Evolutionary conservation across 2,113 vertebrate genomes (phyloP).

Genomic region (Rhizomys pruinosus): DNA sequence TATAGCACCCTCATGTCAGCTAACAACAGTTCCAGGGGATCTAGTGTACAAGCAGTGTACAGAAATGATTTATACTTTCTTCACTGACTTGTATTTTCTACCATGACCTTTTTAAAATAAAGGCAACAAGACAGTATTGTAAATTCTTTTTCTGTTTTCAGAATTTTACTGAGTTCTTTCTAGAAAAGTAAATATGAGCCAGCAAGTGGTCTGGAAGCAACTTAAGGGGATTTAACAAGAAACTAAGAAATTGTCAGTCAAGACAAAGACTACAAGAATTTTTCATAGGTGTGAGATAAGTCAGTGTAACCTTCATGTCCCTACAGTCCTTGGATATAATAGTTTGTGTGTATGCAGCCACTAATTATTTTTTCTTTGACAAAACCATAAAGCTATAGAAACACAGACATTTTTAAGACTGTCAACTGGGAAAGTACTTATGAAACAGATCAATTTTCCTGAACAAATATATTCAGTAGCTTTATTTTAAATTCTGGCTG

Average conservation of each 20-base stretch:
- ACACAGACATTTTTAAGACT: conserved; percentile 25
- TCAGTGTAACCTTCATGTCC: conserved; percentile 8
- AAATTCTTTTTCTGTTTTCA: conserved; percentile 45
- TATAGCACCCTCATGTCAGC: too few relatives aligned
- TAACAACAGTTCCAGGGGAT: too few relatives aligned
- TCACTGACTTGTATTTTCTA: conserved; percentile 26
- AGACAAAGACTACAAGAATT: conserved; percentile 47
- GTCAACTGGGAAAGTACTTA: conserved; percentile 29
- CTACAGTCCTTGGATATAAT: not conserved
- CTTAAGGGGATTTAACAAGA: too few relatives aligned
- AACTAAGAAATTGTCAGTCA: conserved; percentile 5
- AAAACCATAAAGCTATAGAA: not conserved
- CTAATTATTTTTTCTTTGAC: not conserved
- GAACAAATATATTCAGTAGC: conserved; percentile 49
- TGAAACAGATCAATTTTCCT: conserved; percentile 38
- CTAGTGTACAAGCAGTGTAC: too few relatives aligned
- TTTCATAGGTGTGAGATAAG: conserved; percentile 64
- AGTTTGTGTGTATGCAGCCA: not conserved
- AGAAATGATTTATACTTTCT: not conserved
- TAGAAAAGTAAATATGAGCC: conserved; percentile 52
- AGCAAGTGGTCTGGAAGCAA: conserved; percentile 31
- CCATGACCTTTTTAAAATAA: conserved; percentile 31
- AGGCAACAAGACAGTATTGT: conserved; percentile 38
- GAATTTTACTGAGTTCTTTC: conserved; percentile 46
- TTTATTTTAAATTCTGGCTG: too few relatives aligned